Evolutionary conservation across 1,140 invertebrate species (phyloP), one percentile per base, ranked within the genome.

Genomic region (Ladona fulva): DNA sequence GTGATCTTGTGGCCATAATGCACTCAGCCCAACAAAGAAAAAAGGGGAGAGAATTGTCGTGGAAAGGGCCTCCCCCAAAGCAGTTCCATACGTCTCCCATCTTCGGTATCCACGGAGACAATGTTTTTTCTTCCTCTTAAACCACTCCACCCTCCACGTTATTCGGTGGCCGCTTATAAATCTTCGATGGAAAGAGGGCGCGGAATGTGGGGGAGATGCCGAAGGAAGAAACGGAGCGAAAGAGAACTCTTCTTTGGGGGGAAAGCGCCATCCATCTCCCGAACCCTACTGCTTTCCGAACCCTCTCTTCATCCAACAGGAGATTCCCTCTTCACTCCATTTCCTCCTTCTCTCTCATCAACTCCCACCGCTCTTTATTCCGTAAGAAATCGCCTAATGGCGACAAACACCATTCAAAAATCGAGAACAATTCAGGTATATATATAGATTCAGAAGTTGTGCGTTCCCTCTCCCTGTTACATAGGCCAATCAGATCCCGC

Each of bases 61-160:
- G 44, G 44, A 52, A 19, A 11, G 44, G 44, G 44, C n/a, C 29
- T 37, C 52, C 52, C n/a, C 52, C 52, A 19, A 52, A 10, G 44
- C 44, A 52, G 44, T 52, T 52, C 44, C 44, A 66, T 66, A 66
- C 52, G 52, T 66, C 52, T 66, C 52, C 16, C 52, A 66, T 66
- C 52, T 66, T 66, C 52, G 52, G 52, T 19, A 66, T 66, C 52
- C 52, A 66, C 52, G 52, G 52, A 66, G 52, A 66, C 52, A 66
- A 66, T 66, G 52, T 66, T 66, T 22, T 19, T 22, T 22, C 52
- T 22, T 66, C 52, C 52, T 66, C 52, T 66, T 66, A 66, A 66
- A 66, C 52, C 52, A 66, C 52, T 66, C 52, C 52, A 66, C 52
- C 52, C 52, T 3, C 1, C 14, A 66, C 52, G 52, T 16, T 16